A percentile compares a stretch with the other conserved stretches of the same genome.
Conservation (phyloP, 2,888 invertebrate species). For the Oscheius sp. region DNA sequence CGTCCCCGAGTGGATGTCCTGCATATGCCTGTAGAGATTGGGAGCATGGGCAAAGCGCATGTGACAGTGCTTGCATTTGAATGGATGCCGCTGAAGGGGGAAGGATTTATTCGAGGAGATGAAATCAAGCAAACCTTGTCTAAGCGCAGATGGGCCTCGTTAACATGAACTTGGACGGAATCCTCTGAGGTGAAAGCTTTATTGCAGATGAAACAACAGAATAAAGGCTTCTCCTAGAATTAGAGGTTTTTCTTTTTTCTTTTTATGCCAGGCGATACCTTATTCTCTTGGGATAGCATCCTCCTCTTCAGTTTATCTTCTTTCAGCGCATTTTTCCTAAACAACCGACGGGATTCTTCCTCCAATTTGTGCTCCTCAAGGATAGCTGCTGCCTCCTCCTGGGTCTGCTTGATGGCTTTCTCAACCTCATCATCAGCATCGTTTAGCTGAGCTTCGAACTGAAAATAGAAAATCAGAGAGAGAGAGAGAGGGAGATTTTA, state of each 20-base stretch:
- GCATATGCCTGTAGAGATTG: slow-evolving; percentile 11
- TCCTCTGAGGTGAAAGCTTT: slow-evolving; percentile 19
- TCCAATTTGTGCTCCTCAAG: slow-evolving; percentile 3
- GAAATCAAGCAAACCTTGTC: slow-evolving; percentile 9
- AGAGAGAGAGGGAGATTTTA: background rate
- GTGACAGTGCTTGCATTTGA: slow-evolving; percentile 17
- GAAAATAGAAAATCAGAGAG: background rate
- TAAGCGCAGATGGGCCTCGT: slow-evolving; percentile 12
- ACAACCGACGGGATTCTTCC: background rate
- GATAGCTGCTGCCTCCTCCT: background rate
- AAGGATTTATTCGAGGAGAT: background rate
- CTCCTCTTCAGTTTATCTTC: background rate
- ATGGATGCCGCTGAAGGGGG: slow-evolving; percentile 10
- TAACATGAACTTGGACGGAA: slow-evolving; percentile 14
- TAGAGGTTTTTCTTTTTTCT: background rate
- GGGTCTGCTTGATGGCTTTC: background rate
- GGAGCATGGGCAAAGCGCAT: slow-evolving; percentile 19
- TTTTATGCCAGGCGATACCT: background rate
- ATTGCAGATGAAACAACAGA: slow-evolving; percentile 30
- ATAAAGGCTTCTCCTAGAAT: slow-evolving; percentile 17
- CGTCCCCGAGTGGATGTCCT: background rate
- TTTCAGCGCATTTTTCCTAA: background rate
- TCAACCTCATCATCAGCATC: background rate
- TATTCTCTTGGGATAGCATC: slow-evolving; percentile 1
- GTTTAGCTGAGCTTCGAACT: slow-evolving; percentile 22